Base-by-base conservation (phyloP, 1,140 invertebrate species). In the Diabrotica undecimpunctata region DNA sequence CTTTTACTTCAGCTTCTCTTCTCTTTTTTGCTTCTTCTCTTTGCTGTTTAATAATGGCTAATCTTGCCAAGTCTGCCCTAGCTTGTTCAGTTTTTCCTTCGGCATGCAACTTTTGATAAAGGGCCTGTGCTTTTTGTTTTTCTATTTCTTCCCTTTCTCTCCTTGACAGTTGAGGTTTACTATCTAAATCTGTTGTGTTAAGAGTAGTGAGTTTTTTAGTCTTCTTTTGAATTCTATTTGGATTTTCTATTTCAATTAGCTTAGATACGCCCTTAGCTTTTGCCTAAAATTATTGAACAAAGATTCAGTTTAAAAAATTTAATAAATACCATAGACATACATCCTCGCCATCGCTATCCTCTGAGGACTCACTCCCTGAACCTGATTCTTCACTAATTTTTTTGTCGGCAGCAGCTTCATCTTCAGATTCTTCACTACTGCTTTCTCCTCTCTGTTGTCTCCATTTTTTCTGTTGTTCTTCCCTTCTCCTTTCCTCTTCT, bases 31-130 rank as follows among this genome's bases (percentile, higher is more conserved):
- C 95, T 73, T 97, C 95, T 78, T 96, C 96, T 38, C 96, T 82
- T 79, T 98, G 94, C 78, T 97, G 94, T 61, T 92, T 88, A 69
- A 98, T 95, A 68, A 96, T 89, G 0, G 93, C 93, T 72, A 94
- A 81, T 62, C 96, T 81, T 7, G 96, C 96, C 46, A 99, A 81
- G 83, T 99, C 96, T 0, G 95, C 93, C 66, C 93, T 85, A 0
- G 96, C 96, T 79, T 98, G 93, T 52, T 96, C 95, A 0, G 96
- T 98, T 80, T 96, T 97, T 58, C 96, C 95, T 64, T 92, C 93
- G 0, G 93, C 92, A 74, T 98, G 95, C 14, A 97, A 80, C 75
- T 94, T 94, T 76, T 95, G 90, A 78, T 98, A 98, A 68, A 93
- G 88, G 13, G 89, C 90, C 61, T 89, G 88, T 0, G 94, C 93